Evolutionary conservation across 2,797 vertebrate genomes (phyloP).

Genomic region (Danio kyathit): DNA sequence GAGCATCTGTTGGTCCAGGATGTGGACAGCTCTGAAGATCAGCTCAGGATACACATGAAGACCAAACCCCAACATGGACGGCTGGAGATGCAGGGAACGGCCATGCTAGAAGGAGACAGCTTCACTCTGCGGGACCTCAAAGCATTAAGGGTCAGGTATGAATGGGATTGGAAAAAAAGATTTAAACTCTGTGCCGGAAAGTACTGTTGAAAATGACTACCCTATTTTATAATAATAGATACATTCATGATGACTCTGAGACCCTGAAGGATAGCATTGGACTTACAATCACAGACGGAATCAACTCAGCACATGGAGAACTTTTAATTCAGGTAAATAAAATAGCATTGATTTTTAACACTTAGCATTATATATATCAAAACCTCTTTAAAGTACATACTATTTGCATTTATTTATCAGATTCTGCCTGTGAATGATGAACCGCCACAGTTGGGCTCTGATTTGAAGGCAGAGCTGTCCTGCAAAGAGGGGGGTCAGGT

Average conservation of each 20-base stretch:
- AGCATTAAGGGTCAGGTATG: conserved; percentile 73
- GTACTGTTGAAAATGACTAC: not conserved
- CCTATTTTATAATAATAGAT: conserved; percentile 72
- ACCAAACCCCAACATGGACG: conserved; percentile 64
- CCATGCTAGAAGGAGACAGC: conserved; percentile 64
- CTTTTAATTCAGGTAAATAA: conserved; percentile 83
- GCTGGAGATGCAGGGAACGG: conserved; percentile 69
- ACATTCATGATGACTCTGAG: conserved; percentile 90
- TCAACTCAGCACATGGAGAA: conserved; percentile 82
- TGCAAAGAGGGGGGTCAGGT: conserved; percentile 71
- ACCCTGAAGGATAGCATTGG: conserved; percentile 81
- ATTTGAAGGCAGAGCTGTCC: conserved; percentile 68
- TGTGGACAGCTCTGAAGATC: conserved; percentile 70
- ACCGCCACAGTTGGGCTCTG: conserved; percentile 70
- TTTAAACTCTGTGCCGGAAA: not conserved
- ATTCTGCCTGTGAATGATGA: conserved; percentile 75
- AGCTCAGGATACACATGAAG: conserved; percentile 71
- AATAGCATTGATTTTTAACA: not conserved
- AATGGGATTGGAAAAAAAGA: not conserved
- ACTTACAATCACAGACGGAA: conserved; percentile 87
- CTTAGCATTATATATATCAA: not conserved
- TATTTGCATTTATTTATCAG: conserved; percentile 57
- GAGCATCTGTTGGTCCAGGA: conserved; percentile 77
- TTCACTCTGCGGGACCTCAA: conserved; percentile 75
- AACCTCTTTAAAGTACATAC: not conserved